phyloP scores from a whole-genome alignment of 1,140 invertebrate species.

The Pogonognathellus flavescens region DNA sequence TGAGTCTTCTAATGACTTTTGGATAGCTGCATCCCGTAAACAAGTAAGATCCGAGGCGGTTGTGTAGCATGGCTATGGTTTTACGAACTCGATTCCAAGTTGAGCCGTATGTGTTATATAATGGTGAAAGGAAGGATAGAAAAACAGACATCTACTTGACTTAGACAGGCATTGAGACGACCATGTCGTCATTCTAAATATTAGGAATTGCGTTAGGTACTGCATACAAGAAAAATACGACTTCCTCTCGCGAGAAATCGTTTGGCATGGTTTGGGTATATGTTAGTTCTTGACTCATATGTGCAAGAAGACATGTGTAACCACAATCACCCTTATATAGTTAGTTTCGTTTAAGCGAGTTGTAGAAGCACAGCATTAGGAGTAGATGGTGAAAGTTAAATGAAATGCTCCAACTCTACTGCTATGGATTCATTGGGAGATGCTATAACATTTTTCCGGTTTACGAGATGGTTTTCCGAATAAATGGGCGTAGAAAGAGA shows the following conservation, averaged over 20 bases:
- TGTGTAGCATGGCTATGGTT: neutral
- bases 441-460: constrained; percentile 35
- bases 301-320: too few relatives aligned
- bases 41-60: neutral
- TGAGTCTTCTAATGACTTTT: constrained; percentile 46
- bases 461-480: constrained; percentile 19
- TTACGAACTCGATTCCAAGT: constrained; percentile 1
- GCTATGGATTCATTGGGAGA: constrained; percentile 36
- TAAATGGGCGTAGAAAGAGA: constrained; percentile 26
- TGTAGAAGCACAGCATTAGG: too few relatives aligned
- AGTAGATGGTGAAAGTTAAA: neutral
- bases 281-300: too few relatives aligned
- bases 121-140: neutral
- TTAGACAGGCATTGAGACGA: constrained; percentile 1
- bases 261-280: too few relatives aligned
- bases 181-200: constrained; percentile 17
- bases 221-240: constrained; percentile 8
- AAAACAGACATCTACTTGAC: constrained; percentile 20
- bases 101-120: neutral
- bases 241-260: neutral
- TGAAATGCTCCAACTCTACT: constrained; percentile 20
- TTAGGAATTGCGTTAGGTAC: neutral
- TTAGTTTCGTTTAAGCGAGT: too few relatives aligned
- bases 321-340: too few relatives aligned
- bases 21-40: constrained; percentile 15